These are phyloP conservation scores for Bhutanitis thaidina DNA, from an alignment of 2,888 invertebrate genomes.

Conservation along the genomic window DNA sequence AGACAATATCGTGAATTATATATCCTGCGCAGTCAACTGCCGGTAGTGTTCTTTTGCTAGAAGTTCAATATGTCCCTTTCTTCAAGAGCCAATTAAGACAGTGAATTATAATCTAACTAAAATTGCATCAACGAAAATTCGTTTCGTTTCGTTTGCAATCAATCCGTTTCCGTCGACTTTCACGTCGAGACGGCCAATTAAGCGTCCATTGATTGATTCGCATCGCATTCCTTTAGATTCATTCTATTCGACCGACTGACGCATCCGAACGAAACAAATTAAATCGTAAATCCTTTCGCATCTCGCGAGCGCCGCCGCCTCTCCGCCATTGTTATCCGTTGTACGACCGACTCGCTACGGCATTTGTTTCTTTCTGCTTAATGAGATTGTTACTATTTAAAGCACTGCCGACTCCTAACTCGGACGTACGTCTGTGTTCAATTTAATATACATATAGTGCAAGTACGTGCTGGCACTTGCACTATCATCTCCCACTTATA, in stretches of 20 bases:
- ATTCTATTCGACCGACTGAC: conserved; percentile 4
- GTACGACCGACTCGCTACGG: background rate
- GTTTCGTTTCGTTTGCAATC: background rate
- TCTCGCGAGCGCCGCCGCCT: conserved; percentile 2
- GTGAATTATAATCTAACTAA: background rate
- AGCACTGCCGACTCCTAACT: background rate
- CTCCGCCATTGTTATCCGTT: conserved; percentile 11
- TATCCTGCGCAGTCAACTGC: too few relatives aligned
- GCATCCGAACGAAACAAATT: conserved; percentile 14
- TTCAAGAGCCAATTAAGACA: background rate
- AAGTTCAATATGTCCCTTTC: too few relatives aligned
- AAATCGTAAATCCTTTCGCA: conserved; percentile 20
- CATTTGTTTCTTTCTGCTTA: conserved; percentile 9
- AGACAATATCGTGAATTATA: too few relatives aligned
- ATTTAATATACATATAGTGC: too few relatives aligned
- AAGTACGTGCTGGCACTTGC: too few relatives aligned
- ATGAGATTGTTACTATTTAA: conserved; percentile 14
- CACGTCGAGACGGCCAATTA: conserved; percentile 16
- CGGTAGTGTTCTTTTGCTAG: too few relatives aligned
- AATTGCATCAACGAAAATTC: background rate
- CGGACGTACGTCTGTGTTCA: background rate
- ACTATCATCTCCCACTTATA: too few relatives aligned
- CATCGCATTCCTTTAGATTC: conserved; percentile 9
- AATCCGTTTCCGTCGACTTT: background rate
- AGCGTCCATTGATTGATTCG: conserved; percentile 17